Conservation (phyloP, 1,140 invertebrate species). For the Sminthurinus signatus region DNA sequence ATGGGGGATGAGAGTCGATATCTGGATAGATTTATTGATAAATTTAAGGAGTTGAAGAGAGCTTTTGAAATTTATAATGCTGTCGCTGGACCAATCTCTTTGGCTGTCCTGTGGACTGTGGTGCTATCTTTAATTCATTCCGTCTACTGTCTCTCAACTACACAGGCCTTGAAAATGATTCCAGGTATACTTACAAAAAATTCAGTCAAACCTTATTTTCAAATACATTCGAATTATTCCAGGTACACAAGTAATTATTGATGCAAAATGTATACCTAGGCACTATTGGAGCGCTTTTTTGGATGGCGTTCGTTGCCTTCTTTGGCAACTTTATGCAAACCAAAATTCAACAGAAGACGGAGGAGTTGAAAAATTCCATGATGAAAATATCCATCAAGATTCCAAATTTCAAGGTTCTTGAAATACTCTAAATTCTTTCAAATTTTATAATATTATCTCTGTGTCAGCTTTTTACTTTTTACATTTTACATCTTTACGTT, state of each 20-base stretch:
- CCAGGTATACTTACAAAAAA: too few relatives aligned
- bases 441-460: too few relatives aligned
- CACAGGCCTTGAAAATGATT: background rate
- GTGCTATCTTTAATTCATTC: background rate
- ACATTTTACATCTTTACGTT: too few relatives aligned
- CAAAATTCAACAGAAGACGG: background rate
- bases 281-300: background rate
- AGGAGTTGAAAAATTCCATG: background rate
- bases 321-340: conserved; percentile 1
- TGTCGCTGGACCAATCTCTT: background rate
- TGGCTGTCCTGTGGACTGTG: background rate
- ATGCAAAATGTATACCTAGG: too few relatives aligned
- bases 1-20: background rate
- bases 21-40: background rate
- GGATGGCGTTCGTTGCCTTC: background rate
- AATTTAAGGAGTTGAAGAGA: background rate
- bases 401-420: too few relatives aligned
- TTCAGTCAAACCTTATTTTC: too few relatives aligned
- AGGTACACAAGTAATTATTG: too few relatives aligned
- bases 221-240: too few relatives aligned
- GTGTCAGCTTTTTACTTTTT: too few relatives aligned
- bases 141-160: background rate
- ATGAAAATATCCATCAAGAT: background rate
- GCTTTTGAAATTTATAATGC: background rate
- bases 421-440: too few relatives aligned